Evolutionary conservation across 2,113 vertebrate species (phyloP).

Genomic region (Pimephales promelas): DNA sequence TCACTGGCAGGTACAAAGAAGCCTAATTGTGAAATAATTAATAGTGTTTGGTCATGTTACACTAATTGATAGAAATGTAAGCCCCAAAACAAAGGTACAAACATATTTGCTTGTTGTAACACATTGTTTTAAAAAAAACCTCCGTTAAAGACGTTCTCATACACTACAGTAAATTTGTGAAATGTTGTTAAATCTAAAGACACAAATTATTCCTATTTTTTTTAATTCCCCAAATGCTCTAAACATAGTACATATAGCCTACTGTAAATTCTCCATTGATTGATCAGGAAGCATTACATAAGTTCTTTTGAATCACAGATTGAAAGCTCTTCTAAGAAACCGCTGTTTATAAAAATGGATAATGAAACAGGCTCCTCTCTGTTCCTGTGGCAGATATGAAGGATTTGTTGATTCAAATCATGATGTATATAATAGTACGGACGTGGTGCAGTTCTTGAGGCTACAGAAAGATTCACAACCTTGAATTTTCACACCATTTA

Average conservation of each 20-base stretch:
- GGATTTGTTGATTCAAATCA: constrained; percentile 29
- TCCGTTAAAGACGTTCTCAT: background rate
- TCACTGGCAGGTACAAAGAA: constrained; percentile 59
- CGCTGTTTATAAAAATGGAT: background rate
- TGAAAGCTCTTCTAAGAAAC: background rate
- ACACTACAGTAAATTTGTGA: background rate
- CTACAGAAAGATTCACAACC: constrained; percentile 46
- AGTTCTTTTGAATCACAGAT: background rate
- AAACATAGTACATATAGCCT: background rate
- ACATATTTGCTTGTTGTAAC: background rate
- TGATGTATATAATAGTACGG: constrained; percentile 15
- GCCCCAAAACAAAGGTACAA: no score
- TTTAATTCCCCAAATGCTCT: no score
- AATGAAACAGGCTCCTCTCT: background rate
- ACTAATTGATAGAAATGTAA: constrained; percentile 9
- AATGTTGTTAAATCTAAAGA: background rate
- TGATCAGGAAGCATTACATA: background rate
- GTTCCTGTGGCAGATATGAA: constrained; percentile 19
- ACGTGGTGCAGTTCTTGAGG: constrained; percentile 14
- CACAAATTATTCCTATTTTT: background rate
- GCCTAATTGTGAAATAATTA: constrained; percentile 14
- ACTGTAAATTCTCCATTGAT: background rate
- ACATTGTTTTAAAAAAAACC: background rate
- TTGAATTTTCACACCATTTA: constrained; percentile 46
- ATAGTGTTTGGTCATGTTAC: constrained; percentile 10